These are phyloP conservation scores for Phacellophora camtschatica DNA, from an alignment of 30 jellyfish, hydroid and myxozoan species.

Conservation along the genomic window DNA sequence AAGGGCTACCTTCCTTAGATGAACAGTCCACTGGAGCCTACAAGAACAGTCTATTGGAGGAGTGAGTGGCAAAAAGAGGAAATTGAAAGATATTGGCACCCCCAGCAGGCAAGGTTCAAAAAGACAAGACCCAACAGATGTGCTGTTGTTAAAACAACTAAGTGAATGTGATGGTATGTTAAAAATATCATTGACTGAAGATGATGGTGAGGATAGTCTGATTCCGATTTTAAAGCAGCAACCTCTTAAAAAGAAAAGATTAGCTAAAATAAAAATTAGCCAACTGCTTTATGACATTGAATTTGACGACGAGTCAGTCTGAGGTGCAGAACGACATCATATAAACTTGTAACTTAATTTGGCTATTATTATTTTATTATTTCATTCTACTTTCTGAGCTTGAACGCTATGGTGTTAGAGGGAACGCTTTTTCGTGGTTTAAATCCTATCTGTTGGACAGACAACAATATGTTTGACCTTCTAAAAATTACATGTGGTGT, in stretches of 20 bases:
- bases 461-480: background rate
- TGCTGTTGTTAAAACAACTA: too few species aligned
- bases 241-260: conserved; percentile 7
- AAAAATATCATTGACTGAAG: too few species aligned
- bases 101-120: too few species aligned
- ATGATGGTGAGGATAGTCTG: too few species aligned
- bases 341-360: background rate
- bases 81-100: too few species aligned
- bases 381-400: background rate
- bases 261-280: conserved; percentile 1
- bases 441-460: background rate
- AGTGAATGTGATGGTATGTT: too few species aligned
- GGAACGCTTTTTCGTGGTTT: background rate
- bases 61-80: too few species aligned
- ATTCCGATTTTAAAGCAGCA: background rate
- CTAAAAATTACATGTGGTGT: background rate
- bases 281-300: conserved; percentile 8
- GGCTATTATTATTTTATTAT: background rate
- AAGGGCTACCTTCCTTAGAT: too few species aligned
- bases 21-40: too few species aligned
- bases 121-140: too few species aligned
- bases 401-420: background rate
- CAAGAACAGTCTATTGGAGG: too few species aligned
- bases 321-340: background rate
- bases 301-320: conserved; percentile 9